phyloP scores from a whole-genome alignment of 2,797 vertebrate genomes.

The Tachyglossus aculeatus region DNA sequence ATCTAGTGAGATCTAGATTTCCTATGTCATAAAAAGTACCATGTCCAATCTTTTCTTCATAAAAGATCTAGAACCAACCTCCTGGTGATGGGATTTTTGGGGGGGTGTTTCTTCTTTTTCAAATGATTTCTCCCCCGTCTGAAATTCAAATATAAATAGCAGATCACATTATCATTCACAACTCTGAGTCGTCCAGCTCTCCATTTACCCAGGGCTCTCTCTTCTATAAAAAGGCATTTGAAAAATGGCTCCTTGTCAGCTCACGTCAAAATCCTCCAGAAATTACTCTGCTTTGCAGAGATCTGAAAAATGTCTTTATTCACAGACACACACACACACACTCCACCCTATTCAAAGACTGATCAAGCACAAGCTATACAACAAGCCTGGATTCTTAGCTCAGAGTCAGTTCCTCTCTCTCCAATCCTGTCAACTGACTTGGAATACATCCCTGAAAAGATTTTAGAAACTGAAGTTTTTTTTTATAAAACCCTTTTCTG shows the following conservation, averaged over 20 bases:
- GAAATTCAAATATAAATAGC: too few relatives aligned
- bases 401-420: neutral
- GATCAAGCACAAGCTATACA: too few relatives aligned
- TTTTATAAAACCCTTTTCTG: too few relatives aligned
- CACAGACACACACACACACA: too few relatives aligned
- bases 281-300: neutral
- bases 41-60: neutral
- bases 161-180: neutral
- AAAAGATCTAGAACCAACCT: conserved; percentile 25
- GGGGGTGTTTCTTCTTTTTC: too few relatives aligned
- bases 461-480: too few relatives aligned
- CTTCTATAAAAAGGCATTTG: neutral
- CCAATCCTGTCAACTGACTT: neutral
- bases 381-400: too few relatives aligned
- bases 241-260: conserved; percentile 1
- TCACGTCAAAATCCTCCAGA: neutral
- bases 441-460: neutral
- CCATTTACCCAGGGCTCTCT: neutral
- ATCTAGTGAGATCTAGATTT: conserved; percentile 21
- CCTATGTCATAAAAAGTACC: conserved; percentile 7
- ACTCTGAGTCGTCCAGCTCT: neutral
- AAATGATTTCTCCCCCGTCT: too few relatives aligned
- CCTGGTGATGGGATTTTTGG: neutral
- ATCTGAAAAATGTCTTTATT: neutral
- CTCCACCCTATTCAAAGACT: too few relatives aligned